Conservation (phyloP, 1,140 invertebrate genomes). For the Drosophila subpulchrella region DNA sequence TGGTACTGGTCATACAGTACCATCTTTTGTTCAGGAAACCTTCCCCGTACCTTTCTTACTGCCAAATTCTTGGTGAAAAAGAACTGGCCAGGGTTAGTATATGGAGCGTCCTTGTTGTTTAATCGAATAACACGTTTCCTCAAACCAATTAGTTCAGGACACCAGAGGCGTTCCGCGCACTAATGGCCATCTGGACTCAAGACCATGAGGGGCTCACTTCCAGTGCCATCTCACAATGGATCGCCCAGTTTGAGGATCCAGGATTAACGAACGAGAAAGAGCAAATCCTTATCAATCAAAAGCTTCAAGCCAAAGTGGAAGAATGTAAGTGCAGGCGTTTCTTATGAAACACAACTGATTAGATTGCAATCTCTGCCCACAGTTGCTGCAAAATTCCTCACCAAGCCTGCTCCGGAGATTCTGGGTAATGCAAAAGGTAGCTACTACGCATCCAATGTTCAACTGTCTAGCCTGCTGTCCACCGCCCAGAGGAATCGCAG, state of each 20-base stretch:
- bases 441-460: slow-evolving; percentile 1
- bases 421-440: neutral
- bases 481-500: neutral
- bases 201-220: neutral
- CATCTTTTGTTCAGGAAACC: neutral
- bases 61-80: neutral
- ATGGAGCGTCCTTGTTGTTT: neutral
- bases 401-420: neutral
- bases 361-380: no score
- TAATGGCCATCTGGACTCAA: neutral
- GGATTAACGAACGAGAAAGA: neutral
- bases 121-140: neutral
- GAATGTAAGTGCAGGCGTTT: slow-evolving; percentile 1
- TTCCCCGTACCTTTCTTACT: neutral
- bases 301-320: neutral
- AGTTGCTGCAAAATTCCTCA: slow-evolving; percentile 4
- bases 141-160: slow-evolving; percentile 5
- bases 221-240: neutral
- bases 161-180: neutral
- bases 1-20: slow-evolving; percentile 85
- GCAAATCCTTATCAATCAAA: neutral
- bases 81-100: slow-evolving; percentile 4
- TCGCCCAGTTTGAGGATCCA: neutral
- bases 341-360: neutral
- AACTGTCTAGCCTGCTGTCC: neutral